Conservation (phyloP, 2,797 vertebrate genomes). For the Neosalanx taihuensis region DNA sequence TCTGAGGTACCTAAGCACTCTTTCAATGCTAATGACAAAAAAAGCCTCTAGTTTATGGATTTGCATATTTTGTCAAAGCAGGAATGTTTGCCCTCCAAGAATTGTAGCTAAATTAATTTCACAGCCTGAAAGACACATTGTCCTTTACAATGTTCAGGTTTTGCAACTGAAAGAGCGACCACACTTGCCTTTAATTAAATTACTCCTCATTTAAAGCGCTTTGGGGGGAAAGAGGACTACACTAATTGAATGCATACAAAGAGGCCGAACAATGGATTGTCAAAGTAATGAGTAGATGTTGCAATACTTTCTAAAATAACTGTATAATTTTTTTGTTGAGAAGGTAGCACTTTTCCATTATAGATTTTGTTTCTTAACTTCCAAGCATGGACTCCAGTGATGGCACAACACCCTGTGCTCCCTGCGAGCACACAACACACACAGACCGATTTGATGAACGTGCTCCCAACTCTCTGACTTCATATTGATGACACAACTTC, state of each 20-base stretch:
- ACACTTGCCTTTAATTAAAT: conserved; percentile 11
- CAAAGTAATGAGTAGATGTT: background rate
- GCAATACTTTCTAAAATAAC: background rate
- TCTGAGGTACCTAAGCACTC: background rate
- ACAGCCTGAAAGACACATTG: conserved; percentile 15
- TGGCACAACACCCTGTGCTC: background rate
- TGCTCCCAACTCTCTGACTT: background rate
- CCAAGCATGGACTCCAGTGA: background rate
- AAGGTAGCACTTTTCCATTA: background rate
- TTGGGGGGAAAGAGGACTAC: background rate
- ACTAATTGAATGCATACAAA: background rate
- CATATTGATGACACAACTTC: background rate
- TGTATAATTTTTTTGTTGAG: background rate
- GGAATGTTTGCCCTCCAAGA: conserved; percentile 1
- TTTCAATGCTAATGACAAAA: conserved; percentile 3
- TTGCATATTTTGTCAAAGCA: conserved; percentile 10
- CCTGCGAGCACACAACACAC: background rate
- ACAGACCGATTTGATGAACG: background rate
- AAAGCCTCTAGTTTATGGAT: conserved; percentile 11
- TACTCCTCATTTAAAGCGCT: conserved; percentile 10
- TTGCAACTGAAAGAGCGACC: background rate
- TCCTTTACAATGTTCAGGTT: conserved; percentile 1
- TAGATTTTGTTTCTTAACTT: too few relatives aligned
- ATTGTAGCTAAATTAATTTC: conserved; percentile 17
- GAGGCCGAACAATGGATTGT: background rate